Conservation (phyloP, 2,888 invertebrate species). For the Leptarthrus brevirostris region DNA sequence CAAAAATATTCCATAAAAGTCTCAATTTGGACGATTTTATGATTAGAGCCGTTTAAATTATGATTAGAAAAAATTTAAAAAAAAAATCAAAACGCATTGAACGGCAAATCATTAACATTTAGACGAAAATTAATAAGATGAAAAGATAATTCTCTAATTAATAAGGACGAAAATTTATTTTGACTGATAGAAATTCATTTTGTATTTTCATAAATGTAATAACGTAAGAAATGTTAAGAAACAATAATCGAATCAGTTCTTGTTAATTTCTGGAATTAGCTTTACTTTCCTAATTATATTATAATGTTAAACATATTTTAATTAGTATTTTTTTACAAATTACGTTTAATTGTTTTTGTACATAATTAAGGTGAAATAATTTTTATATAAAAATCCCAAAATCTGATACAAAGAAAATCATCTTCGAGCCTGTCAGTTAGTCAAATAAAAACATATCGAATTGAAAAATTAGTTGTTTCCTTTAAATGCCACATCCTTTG, state of each 20-base stretch:
- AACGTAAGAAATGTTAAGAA: conserved; percentile 30
- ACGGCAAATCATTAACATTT: conserved; percentile 30
- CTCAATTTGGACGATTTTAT: conserved; percentile 17
- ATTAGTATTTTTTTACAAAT: conserved; percentile 9
- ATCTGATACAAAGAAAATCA: conserved; percentile 33
- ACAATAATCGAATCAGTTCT: conserved; percentile 41
- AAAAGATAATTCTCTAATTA: conserved; percentile 31
- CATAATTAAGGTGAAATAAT: conserved; percentile 36
- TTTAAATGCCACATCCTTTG: background rate
- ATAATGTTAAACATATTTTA: conserved; percentile 27
- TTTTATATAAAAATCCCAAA: conserved; percentile 25
- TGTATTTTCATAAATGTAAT: conserved; percentile 47
- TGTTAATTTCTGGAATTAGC: conserved; percentile 45
- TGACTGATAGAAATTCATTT: conserved; percentile 48
- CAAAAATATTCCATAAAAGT: conserved; percentile 15
- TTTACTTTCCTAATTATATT: conserved; percentile 27
- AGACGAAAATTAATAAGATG: conserved; percentile 12
- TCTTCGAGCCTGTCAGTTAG: conserved; percentile 48
- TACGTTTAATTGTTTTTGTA: conserved; percentile 35
- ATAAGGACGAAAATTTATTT: conserved; percentile 44
- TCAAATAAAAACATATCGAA: conserved; percentile 48
- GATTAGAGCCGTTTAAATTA: background rate
- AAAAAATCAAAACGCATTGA: conserved; percentile 25
- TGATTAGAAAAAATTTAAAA: background rate
- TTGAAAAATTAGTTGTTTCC: conserved; percentile 19